A percentile compares a stretch with the other conserved stretches of the same genome.
Conservation (phyloP, 2,888 invertebrate species). For the Rhamnusium bicolor region DNA sequence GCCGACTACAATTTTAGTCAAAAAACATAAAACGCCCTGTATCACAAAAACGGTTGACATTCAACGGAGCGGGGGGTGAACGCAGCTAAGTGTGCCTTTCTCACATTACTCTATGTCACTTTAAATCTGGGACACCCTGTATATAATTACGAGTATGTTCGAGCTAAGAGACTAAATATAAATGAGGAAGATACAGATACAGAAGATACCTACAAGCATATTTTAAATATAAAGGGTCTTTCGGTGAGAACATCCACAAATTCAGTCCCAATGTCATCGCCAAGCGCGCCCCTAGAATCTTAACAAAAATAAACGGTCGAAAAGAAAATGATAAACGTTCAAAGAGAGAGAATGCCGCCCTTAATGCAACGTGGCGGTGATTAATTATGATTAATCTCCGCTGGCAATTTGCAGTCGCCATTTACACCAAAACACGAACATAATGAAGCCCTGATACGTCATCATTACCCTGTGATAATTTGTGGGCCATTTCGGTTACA, state of each 20-base stretch:
- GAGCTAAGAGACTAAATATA: too few species aligned
- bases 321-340: constrained; percentile 48
- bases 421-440: constrained; percentile 56
- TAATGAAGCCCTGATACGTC: constrained; percentile 56
- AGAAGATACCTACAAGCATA: too few species aligned
- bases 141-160: too few species aligned
- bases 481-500: not conserved
- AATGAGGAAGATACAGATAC: too few species aligned
- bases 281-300: not conserved
- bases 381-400: constrained; percentile 60
- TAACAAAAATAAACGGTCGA: constrained; percentile 11
- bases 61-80: too few species aligned
- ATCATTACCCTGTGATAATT: constrained; percentile 41
- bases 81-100: too few species aligned
- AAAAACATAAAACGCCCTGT: too few species aligned
- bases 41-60: too few species aligned
- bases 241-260: not conserved
- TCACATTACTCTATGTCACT: too few species aligned
- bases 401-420: constrained; percentile 55
- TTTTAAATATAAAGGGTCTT: too few species aligned
- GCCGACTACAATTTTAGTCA: too few species aligned
- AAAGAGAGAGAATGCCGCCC: constrained; percentile 41
- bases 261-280: not conserved
- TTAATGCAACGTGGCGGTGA: constrained; percentile 54
- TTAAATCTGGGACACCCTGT: too few species aligned